Percentiles rank a stretch among this genome's conserved stretches.
Evolutionary conservation across 1,140 invertebrate genomes (phyloP).

Genomic region (Brachionus asplanchnoidis): DNA sequence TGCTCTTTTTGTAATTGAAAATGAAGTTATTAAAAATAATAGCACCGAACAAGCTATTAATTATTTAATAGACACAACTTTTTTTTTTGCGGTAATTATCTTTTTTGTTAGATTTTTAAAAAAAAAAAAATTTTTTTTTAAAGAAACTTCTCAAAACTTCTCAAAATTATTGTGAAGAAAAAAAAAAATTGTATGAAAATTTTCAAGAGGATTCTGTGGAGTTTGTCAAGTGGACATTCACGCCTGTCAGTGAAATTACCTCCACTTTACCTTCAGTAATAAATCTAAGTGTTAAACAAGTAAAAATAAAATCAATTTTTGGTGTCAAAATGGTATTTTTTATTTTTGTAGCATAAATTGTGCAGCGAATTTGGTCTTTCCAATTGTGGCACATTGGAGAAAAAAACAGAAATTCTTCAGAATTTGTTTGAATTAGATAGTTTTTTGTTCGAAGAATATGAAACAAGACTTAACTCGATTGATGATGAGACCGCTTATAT

Average conservation of each 20-base stretch:
- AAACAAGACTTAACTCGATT: conserved; percentile 15
- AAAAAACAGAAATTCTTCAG: conserved; percentile 31
- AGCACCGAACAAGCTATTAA: conserved; percentile 27
- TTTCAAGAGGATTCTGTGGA: neutral
- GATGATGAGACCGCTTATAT: neutral
- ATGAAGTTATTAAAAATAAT: conserved; percentile 30
- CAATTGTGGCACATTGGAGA: conserved; percentile 20
- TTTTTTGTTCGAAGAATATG: conserved; percentile 28
- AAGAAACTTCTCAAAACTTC: conserved; percentile 29
- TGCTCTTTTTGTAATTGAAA: conserved; percentile 15
- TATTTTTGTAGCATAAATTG: conserved; percentile 26
- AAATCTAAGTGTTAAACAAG: conserved; percentile 32
- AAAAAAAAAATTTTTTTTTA: neutral
- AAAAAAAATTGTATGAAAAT: conserved; percentile 5
- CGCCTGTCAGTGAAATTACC: conserved; percentile 6
- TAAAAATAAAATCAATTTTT: neutral
- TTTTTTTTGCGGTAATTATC: conserved; percentile 30
- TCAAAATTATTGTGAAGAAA: conserved; percentile 20
- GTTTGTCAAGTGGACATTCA: conserved; percentile 11
- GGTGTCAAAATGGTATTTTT: neutral
- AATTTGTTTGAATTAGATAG: neutral
- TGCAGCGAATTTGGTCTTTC: conserved; percentile 25
- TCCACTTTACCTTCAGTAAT: neutral
- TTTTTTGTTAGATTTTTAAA: neutral
- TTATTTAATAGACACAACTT: conserved; percentile 33